Evolutionary conservation across 2,113 vertebrate genomes (phyloP), one percentile per base, ranked within the genome.

Genomic region (Macroglossus sobrinus): DNA sequence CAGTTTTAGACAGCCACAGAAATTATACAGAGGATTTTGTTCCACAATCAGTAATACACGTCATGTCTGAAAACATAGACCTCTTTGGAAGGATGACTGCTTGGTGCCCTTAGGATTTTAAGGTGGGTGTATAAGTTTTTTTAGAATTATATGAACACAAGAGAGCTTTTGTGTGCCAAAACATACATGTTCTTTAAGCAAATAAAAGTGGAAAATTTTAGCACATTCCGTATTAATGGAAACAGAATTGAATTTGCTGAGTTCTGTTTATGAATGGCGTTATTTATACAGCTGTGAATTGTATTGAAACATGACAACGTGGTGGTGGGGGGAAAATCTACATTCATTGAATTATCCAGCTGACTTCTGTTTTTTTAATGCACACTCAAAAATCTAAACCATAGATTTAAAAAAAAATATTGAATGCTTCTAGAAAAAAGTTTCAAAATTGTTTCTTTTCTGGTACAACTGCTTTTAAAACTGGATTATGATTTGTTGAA

Each of bases 201-300:
- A 97, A 98, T 68, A 98, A 85, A 98, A 98, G 88, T 96, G 33
- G 92, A 98, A 87, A 98, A 87, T 40, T 93, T 94, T 97, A 97
- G n/a, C 89, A 75, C 64, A 93, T 80, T 97, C 78, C 61, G 7
- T 90, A 72, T 98, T 94, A 98, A 97, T 96, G 96, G 96, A 97
- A 97, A 96, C 81, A 84, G 19, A 98, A 97, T 90, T 94, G 87
- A 97, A 97, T 97, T 96, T 98, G 78, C 43, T 30, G 11, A 90
- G 84, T 75, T 97, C 43, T 96, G 40, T 93, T 98, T 97, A 95
- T 72, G 63, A 98, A 94, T 86, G 96, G 55, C 81, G 95, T 96
- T 98, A 97, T 98, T 98, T 98, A 91, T 88, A 97, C 92, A 98
- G 94, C 63, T 98, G 96, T 69, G 81, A 98, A 98, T 90, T 97